These are phyloP conservation scores for Cephalopachus bancanus DNA, from an alignment of 2,797 vertebrate genomes.

Conservation along the genomic window DNA sequence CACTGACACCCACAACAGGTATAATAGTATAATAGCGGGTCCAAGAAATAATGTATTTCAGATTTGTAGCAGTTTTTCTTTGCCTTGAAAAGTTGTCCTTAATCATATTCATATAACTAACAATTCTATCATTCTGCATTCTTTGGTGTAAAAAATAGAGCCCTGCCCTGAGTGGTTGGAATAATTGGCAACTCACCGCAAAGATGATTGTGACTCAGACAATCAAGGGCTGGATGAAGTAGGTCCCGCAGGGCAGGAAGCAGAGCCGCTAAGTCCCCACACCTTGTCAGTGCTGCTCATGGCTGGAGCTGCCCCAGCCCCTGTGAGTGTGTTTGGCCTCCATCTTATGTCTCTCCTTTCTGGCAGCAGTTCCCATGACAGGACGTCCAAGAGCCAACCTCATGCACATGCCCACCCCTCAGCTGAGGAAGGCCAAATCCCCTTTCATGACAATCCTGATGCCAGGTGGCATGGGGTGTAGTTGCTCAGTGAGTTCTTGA, in stretches of 20 bases:
- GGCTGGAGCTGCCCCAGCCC: too few species aligned
- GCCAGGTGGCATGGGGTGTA: too few species aligned
- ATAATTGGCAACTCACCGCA: not conserved
- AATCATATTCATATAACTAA: conserved; percentile 18
- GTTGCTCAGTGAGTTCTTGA: too few species aligned
- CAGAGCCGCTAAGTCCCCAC: not conserved
- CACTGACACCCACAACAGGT: not conserved
- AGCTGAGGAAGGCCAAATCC: not conserved
- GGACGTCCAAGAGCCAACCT: not conserved
- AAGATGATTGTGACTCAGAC: not conserved
- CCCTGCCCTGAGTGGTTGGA: not conserved
- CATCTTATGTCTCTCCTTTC: not conserved
- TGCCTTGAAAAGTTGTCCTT: not conserved
- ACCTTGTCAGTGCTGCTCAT: rapidly evolving
- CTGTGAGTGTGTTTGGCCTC: too few species aligned
- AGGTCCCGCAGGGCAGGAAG: not conserved
- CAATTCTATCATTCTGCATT: not conserved
- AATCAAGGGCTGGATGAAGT: not conserved
- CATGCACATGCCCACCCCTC: too few species aligned
- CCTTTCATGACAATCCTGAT: not conserved
- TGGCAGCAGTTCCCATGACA: not conserved
- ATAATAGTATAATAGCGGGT: not conserved
- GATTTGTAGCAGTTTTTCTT: not conserved
- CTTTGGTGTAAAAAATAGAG: conserved; percentile 1
- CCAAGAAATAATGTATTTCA: not conserved